Percentiles rank a stretch among this genome's conserved stretches.
phyloP scores from a whole-genome alignment of 1,140 invertebrate species.

The Heliconius nattereri region DNA sequence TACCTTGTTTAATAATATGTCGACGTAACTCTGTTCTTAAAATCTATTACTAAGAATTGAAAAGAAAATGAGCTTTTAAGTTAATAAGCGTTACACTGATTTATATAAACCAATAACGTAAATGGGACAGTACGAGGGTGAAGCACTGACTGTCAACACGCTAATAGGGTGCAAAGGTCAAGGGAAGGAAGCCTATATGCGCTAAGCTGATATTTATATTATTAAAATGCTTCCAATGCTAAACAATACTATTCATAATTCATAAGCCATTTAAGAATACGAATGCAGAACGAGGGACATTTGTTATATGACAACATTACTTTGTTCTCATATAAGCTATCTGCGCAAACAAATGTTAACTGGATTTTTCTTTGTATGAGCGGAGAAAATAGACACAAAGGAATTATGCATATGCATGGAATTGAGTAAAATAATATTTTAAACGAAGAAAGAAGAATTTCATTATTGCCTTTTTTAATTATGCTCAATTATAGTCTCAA shows the following conservation, averaged over 20 bases:
- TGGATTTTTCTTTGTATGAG: slow-evolving; percentile 6
- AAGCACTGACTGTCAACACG: slow-evolving; percentile 26
- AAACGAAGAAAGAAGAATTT: neutral
- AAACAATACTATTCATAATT: slow-evolving; percentile 22
- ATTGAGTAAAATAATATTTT: neutral
- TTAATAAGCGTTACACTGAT: slow-evolving; percentile 23
- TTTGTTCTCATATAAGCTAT: neutral
- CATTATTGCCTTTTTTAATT: too few relatives aligned
- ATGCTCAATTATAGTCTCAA: too few relatives aligned
- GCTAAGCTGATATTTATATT: slow-evolving; percentile 31
- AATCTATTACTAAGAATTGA: neutral
- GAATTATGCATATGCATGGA: neutral
- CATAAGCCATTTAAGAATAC: slow-evolving; percentile 21
- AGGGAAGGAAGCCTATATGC: slow-evolving; percentile 34
- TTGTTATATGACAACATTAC: neutral
- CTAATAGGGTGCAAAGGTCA: slow-evolving; percentile 31
- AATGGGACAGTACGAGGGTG: slow-evolving; percentile 25
- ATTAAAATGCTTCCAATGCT: slow-evolving; percentile 31
- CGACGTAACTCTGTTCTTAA: too few relatives aligned
- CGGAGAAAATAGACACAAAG: neutral
- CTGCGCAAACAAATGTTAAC: neutral
- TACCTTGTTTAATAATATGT: too few relatives aligned
- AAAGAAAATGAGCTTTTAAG: neutral
- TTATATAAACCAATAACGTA: slow-evolving; percentile 30
- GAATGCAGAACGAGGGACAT: neutral